Evolutionary conservation across 2,888 invertebrate genomes (phyloP).

Genomic region (Cacoxenus indagator): DNA sequence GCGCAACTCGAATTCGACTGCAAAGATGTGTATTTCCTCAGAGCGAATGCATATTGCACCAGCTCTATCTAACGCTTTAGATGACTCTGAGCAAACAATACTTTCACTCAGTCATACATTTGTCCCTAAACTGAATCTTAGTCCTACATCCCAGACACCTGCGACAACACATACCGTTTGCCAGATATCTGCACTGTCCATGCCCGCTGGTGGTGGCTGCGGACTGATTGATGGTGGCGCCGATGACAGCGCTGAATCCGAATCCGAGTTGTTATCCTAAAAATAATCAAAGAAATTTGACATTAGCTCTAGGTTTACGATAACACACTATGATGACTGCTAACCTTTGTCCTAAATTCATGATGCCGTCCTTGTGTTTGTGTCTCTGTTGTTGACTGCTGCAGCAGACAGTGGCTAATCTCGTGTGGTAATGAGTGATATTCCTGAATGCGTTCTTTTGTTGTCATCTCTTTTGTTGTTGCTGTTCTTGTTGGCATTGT

Average conservation of each 20-base stretch:
- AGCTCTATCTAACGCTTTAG: too few relatives aligned
- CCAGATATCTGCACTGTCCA: conserved; percentile 69
- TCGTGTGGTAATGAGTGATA: conserved; percentile 51
- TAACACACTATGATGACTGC: background rate
- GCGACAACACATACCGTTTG: conserved; percentile 65
- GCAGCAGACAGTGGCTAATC: conserved; percentile 41
- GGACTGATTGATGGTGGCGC: conserved; percentile 80
- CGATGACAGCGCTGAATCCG: conserved; percentile 79
- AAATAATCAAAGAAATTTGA: background rate
- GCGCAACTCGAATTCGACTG: too few relatives aligned
- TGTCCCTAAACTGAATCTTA: background rate
- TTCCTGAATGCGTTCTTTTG: too few relatives aligned
- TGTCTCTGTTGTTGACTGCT: conserved; percentile 24
- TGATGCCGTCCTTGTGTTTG: conserved; percentile 39
- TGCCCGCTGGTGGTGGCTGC: conserved; percentile 73
- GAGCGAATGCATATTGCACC: too few relatives aligned
- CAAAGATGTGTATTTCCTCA: too few relatives aligned
- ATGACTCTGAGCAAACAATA: too few relatives aligned
- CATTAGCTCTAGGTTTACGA: background rate
- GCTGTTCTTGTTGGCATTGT: background rate
- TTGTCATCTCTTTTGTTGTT: too few relatives aligned
- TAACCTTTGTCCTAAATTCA: conserved; percentile 64
- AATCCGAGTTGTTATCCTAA: conserved; percentile 73
- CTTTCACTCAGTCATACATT: too few relatives aligned
- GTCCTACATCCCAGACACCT: background rate